These are phyloP conservation scores for Spheniscus mendiculus DNA, from an alignment of 2,113 vertebrate species.

Conservation along the genomic window DNA sequence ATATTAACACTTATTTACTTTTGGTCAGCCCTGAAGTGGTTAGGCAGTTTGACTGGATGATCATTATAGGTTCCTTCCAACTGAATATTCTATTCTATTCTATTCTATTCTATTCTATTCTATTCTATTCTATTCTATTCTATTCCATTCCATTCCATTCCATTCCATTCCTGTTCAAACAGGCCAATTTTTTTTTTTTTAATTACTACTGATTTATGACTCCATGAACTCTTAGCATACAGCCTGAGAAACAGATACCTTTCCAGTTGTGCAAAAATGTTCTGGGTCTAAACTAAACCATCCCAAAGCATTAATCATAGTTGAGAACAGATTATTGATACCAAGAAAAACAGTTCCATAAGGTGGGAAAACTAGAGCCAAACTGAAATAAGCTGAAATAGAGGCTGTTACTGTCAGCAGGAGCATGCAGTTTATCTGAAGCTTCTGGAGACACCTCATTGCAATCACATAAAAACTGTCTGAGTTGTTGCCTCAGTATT, in stretches of 20 bases:
- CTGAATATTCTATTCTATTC: background rate
- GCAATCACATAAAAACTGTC: background rate
- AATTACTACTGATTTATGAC: background rate
- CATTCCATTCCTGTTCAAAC: background rate
- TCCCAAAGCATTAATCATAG: background rate
- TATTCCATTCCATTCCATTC: background rate
- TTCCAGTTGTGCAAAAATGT: background rate
- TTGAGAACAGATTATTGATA: background rate
- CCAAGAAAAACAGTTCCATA: background rate
- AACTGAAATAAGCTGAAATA: background rate
- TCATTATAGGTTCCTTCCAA: background rate
- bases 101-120: background rate
- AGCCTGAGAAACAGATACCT: background rate
- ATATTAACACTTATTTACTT: background rate
- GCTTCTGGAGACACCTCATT: background rate
- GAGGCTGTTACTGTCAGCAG: background rate
- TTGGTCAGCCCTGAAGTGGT: background rate
- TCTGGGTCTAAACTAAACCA: background rate
- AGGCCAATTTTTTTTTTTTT: background rate
- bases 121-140: background rate
- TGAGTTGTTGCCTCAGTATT: background rate
- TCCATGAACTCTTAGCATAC: background rate
- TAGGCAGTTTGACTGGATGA: background rate
- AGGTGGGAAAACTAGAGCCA: background rate
- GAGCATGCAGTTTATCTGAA: background rate